Evolutionary conservation across 2,888 invertebrate genomes (phyloP).

Genomic region (Zaprionus obscuricornis): DNA sequence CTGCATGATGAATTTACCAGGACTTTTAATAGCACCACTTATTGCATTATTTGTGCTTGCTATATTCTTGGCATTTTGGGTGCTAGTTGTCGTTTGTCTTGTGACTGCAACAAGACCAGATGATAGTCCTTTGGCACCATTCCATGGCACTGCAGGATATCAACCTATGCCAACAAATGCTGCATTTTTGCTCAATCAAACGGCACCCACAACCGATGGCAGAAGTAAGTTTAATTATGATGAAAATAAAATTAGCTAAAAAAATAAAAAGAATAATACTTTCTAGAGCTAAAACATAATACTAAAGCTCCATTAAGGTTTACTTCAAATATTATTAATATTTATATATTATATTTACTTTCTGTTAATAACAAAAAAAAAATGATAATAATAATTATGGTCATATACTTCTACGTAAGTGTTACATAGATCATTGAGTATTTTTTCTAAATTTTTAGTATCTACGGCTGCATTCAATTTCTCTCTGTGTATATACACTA

Average conservation of each 20-base stretch:
- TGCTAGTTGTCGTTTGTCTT: conserved; percentile 90
- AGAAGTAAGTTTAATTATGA: conserved; percentile 66
- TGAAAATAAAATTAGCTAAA: not conserved
- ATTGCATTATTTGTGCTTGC: conserved; percentile 91
- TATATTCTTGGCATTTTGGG: conserved; percentile 93
- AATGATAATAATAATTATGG: too few species aligned
- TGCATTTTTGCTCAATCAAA: conserved; percentile 47
- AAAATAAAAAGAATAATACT: too few species aligned
- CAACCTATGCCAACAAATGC: conserved; percentile 44
- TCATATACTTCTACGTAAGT: too few species aligned
- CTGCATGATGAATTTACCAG: conserved; percentile 93
- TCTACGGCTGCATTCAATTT: too few species aligned
- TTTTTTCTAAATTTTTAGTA: too few species aligned
- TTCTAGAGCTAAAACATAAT: not conserved
- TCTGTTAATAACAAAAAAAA: too few species aligned
- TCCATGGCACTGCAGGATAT: conserved; percentile 66
- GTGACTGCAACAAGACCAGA: conserved; percentile 92
- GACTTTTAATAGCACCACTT: conserved; percentile 92
- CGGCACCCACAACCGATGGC: conserved; percentile 59
- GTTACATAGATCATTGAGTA: too few species aligned
- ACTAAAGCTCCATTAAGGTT: not conserved
- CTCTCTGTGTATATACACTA: conserved; percentile 26
- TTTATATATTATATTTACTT: too few species aligned
- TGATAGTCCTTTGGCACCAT: conserved; percentile 83
- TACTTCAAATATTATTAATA: not conserved